Conservation (phyloP, 1,140 invertebrate genomes). For the Mycetomoellerius zeteki region DNA sequence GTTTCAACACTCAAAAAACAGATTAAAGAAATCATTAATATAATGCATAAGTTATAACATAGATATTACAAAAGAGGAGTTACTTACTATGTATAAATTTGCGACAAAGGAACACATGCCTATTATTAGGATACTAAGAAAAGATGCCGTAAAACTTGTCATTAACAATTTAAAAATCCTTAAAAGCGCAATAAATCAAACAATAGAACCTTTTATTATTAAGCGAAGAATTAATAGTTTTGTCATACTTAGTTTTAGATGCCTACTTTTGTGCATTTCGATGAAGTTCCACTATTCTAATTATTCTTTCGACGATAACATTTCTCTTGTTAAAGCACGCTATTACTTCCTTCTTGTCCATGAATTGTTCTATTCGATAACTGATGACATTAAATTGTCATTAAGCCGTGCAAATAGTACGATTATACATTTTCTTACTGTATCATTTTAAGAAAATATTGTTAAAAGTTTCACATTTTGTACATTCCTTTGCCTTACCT, state of each 20-base stretch:
- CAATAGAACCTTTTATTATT: background rate
- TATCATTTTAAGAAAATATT: constrained; percentile 18
- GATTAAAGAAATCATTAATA: no score
- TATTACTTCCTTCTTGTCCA: background rate
- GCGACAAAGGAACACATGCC: background rate
- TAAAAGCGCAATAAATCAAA: background rate
- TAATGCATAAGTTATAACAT: background rate
- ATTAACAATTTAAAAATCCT: constrained; percentile 1
- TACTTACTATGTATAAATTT: constrained; percentile 10
- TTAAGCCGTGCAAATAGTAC: background rate
- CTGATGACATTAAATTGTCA: constrained; percentile 3
- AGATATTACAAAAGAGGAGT: background rate
- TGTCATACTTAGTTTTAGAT: background rate
- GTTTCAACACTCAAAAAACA: no score
- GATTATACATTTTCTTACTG: constrained; percentile 3
- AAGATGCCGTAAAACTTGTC: background rate
- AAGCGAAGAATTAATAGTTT: background rate
- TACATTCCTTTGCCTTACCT: background rate
- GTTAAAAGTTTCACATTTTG: constrained; percentile 1
- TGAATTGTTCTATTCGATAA: constrained; percentile 8
- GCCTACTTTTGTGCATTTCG: background rate
- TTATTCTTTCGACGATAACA: background rate
- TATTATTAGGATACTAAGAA: background rate
- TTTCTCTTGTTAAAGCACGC: background rate
- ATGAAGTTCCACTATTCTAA: constrained; percentile 8